Conservation (phyloP, 2,888 invertebrate species). For the Lucinisca nassula region DNA sequence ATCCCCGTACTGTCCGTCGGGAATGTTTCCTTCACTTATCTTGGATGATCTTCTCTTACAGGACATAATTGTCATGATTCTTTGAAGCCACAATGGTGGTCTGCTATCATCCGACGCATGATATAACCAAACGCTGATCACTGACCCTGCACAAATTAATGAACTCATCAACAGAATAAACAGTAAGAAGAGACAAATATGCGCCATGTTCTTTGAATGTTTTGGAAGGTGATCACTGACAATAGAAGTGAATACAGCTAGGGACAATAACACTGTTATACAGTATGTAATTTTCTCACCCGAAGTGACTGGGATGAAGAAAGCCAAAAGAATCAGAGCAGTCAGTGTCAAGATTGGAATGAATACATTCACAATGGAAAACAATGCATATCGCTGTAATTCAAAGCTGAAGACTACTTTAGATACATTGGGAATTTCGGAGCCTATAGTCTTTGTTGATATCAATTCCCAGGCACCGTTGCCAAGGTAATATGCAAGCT, state of each 20-base stretch:
- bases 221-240: neutral
- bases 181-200: neutral
- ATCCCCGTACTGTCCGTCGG: too few relatives aligned
- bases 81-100: neutral
- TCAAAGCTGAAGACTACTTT: neutral
- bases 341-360: neutral
- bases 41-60: neutral
- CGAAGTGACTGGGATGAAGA: neutral
- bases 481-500: neutral
- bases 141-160: neutral
- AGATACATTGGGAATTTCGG: neutral
- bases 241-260: neutral
- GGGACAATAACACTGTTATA: neutral
- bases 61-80: neutral
- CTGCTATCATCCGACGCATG: neutral
- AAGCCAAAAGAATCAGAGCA: neutral
- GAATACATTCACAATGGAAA: neutral
- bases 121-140: neutral
- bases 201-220: neutral
- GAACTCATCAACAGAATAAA: neutral
- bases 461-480: neutral
- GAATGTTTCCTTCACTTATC: too few relatives aligned
- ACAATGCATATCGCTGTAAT: neutral
- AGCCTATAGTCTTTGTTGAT: neutral
- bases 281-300: neutral